Evolutionary conservation across 2,113 vertebrate genomes (phyloP), one percentile per base, ranked within the genome.

Genomic region (Cnemophilus loriae): DNA sequence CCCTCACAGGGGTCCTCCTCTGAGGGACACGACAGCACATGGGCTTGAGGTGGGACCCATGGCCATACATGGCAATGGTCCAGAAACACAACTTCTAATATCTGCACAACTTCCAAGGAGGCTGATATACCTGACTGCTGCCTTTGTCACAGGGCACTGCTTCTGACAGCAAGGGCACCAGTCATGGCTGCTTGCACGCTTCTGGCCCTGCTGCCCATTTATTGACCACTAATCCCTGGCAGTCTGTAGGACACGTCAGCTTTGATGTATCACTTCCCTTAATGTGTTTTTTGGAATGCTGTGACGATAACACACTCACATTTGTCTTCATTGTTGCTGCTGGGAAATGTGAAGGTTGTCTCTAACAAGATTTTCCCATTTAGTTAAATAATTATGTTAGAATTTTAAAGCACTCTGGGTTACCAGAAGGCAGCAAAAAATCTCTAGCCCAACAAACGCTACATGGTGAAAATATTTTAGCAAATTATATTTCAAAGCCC

Each of bases 311-410:
- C 35, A 57, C 47, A 35, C 24, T 52, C 69, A 37, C 52, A 70
- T 86, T 84, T 84, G 82, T 96, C 95, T 93, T 96, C 52, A 91
- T 39, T 83, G 46, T 49, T 80, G 56, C 68, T 97, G 44, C 68
- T 96, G 86, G 44, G 44, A 97, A 97, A 96, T 91, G 60, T 89
- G 80, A 96, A 95, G 77, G 65, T 84, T 94, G 37, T 85, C 68
- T 91, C 16, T 81, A 92, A 95, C 75, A 64, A 37, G 65, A 65
- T 89, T 85, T 90, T 83, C 44, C 59, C 41, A 71, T 93, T 93
- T 90, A 74, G 52, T 67, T 85, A 91, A 93, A 84, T 85, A 88
- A 88, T 84, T 42, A 47, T 65, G 19, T 47, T 63, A 87, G 32
- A 26, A 61, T 94, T 57, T 90, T 90, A 81, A 82, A 86, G 70